phyloP scores from a whole-genome alignment of 1,140 invertebrate genomes.

The Mylabris phalerata region DNA sequence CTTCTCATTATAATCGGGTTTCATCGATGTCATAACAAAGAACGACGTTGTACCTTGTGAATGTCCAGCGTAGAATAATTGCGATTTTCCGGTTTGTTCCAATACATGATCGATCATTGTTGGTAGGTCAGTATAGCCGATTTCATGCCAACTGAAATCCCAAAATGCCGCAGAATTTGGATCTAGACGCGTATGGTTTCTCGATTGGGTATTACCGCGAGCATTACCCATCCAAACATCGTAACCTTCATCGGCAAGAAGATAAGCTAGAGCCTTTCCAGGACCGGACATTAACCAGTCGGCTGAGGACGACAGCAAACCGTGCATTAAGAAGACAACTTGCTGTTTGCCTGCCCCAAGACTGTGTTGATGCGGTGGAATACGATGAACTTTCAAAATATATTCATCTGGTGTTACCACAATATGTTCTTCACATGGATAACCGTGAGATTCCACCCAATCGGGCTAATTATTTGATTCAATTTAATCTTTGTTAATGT shows the following conservation, averaged over 20 bases:
- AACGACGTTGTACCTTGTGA: conserved; percentile 57
- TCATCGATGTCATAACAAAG: conserved; percentile 40
- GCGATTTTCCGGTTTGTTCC: conserved; percentile 52
- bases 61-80: conserved; percentile 70
- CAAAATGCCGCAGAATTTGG: conserved; percentile 57
- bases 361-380: neutral
- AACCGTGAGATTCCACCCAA: conserved; percentile 2
- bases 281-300: conserved; percentile 64
- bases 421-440: neutral
- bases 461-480: neutral
- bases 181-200: conserved; percentile 40
- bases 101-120: conserved; percentile 46
- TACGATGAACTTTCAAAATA: conserved; percentile 4
- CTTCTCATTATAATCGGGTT: conserved; percentile 51
- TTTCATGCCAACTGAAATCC: conserved; percentile 56
- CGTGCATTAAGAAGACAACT: conserved; percentile 65
- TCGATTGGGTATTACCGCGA: conserved; percentile 56
- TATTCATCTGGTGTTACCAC: conserved; percentile 9
- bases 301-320: conserved; percentile 61
- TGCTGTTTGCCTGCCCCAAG: conserved; percentile 38
- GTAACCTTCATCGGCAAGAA: conserved; percentile 61
- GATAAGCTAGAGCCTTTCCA: conserved; percentile 48
- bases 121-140: conserved; percentile 60
- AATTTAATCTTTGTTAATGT: too few species aligned
- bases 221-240: conserved; percentile 70